Evolutionary conservation across 2,888 invertebrate genomes (phyloP).

Genomic region (Thalpophila matura): DNA sequence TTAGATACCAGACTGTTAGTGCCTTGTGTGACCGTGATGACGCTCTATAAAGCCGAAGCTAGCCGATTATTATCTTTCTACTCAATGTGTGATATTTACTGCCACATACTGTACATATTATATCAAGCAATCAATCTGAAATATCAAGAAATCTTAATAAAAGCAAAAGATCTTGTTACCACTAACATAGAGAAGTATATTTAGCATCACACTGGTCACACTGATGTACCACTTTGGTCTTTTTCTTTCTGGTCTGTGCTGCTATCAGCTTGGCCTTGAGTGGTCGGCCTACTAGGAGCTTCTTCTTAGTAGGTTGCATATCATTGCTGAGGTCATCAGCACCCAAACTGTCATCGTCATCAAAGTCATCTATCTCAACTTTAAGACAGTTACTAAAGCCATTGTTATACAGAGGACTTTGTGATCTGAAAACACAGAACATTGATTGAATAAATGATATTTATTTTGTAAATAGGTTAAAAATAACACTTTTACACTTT

Average conservation of each 20-base stretch:
- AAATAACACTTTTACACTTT: too few relatives aligned
- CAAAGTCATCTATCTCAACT: constrained; percentile 72
- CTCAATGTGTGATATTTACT: too few relatives aligned
- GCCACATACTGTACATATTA: too few relatives aligned
- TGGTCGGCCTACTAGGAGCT: constrained; percentile 52
- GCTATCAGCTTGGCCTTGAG: constrained; percentile 62
- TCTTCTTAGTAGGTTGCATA: constrained; percentile 61
- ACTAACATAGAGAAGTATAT: constrained; percentile 80
- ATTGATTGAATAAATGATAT: neutral
- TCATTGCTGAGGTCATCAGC: constrained; percentile 68
- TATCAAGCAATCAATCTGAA: too few relatives aligned
- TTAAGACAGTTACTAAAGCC: constrained; percentile 69
- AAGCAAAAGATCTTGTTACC: too few relatives aligned
- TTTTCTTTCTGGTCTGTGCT: constrained; percentile 62
- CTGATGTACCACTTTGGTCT: constrained; percentile 74
- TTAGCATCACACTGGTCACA: constrained; percentile 85
- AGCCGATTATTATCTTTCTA: too few relatives aligned
- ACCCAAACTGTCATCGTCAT: constrained; percentile 69
- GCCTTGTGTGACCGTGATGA: too few relatives aligned
- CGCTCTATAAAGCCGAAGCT: too few relatives aligned
- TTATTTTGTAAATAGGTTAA: too few relatives aligned
- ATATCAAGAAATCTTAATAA: too few relatives aligned
- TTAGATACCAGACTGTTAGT: too few relatives aligned
- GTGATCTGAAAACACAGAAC: constrained; percentile 69
- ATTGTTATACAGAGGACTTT: constrained; percentile 73